These are phyloP conservation scores for Herminia tarsipennalis DNA, from an alignment of 2,888 invertebrate species.

Conservation along the genomic window DNA sequence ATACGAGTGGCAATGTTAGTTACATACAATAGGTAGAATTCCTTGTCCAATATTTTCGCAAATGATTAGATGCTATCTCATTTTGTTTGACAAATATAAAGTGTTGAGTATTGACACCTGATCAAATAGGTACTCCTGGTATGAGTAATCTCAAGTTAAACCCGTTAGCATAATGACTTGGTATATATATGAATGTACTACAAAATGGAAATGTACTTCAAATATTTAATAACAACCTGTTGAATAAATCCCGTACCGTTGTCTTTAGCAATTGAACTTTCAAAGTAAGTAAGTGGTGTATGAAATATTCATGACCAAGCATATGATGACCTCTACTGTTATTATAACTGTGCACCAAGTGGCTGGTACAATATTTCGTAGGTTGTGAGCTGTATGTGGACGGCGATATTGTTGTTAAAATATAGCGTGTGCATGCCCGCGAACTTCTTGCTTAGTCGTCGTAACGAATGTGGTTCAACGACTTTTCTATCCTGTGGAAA, in stretches of 20 bases:
- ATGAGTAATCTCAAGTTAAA: slow-evolving; percentile 29
- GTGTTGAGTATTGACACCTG: slow-evolving; percentile 6
- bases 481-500: slow-evolving; percentile 43
- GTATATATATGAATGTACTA: slow-evolving; percentile 19
- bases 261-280: slow-evolving; percentile 40
- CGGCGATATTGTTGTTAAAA: slow-evolving; percentile 26
- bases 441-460: slow-evolving; percentile 45
- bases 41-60: too few relatives aligned
- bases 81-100: not conserved
- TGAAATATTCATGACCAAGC: slow-evolving; percentile 61
- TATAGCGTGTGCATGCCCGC: slow-evolving; percentile 30
- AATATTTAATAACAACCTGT: slow-evolving; percentile 35
- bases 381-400: slow-evolving; percentile 18
- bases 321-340: slow-evolving; percentile 59
- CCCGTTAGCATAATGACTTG: slow-evolving; percentile 10
- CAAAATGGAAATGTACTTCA: slow-evolving; percentile 21
- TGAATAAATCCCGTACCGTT: slow-evolving; percentile 31
- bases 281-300: slow-evolving; percentile 45
- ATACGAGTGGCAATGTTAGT: too few relatives aligned
- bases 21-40: too few relatives aligned
- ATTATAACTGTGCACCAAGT: slow-evolving; percentile 60
- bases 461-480: slow-evolving; percentile 46
- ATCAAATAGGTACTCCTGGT: slow-evolving; percentile 9
- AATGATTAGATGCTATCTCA: too few relatives aligned
- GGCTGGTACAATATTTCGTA: slow-evolving; percentile 24